Base-by-base conservation (phyloP, 2,797 vertebrate genomes). In the Phalloptychus januarius region DNA sequence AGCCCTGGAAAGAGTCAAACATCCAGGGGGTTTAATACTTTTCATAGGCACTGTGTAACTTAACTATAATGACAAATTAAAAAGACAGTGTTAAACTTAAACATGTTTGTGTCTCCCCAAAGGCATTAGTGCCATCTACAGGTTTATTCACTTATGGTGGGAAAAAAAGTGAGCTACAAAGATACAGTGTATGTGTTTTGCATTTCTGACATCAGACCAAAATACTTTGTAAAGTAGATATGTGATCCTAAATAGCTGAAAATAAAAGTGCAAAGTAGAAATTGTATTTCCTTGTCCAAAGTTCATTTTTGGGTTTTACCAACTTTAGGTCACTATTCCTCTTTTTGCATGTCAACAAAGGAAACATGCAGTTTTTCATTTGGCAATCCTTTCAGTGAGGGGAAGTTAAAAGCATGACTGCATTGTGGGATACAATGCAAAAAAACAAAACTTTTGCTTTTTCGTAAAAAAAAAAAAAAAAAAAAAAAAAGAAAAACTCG, bases 341-440 rank as follows among this genome's bases (percentile, higher is more conserved):
- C 79, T 80, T 94, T 94, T 92, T 86, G 28, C 40, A 70, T 31
- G 78, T 72, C 74, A 63, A 38, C 75, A 87, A 88, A 86, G 77
- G 87, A 83, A 93, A 94, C 90, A 85, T 81, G 71, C 63, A 79
- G 73, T 72, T 88, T 90, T 91, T 89, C 67, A 91, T 95, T 91
- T 94, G 88, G 93, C 94, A 95, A 95, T 92, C 83, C 83, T 80
- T 76, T 78, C 75, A 77, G 56, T 2, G 65, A 78, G 88, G 86
- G 92, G 94, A 93, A 94, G 92, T 94, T 56, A 61, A 86, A 83
- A 84, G 58, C 33, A 76, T 80, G 82, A 82, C 83, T 90, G 44
- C 84, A 36, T 73, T 28, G 45, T 58, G 65, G 45, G 33, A 75
- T 58, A 50, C 5, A 3, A n/a, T n/a, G n/a, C n/a, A n/a, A n/a